These are phyloP conservation scores for Stenodema calcarata DNA, from an alignment of 2,888 invertebrate species.

Conservation along the genomic window DNA sequence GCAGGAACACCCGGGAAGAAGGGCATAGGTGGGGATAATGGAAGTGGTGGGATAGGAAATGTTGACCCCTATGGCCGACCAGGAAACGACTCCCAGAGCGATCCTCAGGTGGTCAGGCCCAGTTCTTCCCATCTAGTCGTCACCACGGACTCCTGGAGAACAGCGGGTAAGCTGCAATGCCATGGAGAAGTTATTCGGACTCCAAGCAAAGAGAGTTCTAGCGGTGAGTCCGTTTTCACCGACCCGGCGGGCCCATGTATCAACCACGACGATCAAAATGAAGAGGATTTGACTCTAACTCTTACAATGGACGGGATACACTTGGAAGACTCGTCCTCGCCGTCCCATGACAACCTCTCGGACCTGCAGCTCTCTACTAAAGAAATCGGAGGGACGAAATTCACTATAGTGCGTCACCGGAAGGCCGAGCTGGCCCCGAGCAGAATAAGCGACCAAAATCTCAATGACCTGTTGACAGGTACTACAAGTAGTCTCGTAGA, in stretches of 20 bases:
- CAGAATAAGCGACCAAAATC: slow-evolving; percentile 55
- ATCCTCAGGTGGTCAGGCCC: not conserved
- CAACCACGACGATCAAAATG: slow-evolving; percentile 41
- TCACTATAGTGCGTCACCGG: slow-evolving; percentile 69
- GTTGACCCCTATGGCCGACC: not conserved
- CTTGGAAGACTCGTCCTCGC: slow-evolving; percentile 53
- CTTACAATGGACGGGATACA: slow-evolving; percentile 54
- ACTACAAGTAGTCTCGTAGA: not conserved
- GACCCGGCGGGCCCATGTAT: slow-evolving; percentile 58
- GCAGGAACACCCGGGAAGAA: slow-evolving; percentile 1
- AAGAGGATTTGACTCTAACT: slow-evolving; percentile 55
- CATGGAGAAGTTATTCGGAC: slow-evolving; percentile 45
- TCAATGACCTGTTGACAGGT: slow-evolving; percentile 52
- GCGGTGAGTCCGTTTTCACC: slow-evolving; percentile 51
- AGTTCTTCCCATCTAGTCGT: slow-evolving; percentile 11
- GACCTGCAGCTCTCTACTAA: slow-evolving; percentile 29
- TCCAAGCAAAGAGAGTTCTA: slow-evolving; percentile 53
- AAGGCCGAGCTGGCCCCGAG: slow-evolving; percentile 69
- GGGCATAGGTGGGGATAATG: slow-evolving; percentile 21
- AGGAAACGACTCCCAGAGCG: slow-evolving; percentile 17
- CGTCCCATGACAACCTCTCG: slow-evolving; percentile 8
- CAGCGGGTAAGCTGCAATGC: slow-evolving; percentile 52
- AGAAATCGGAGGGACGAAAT: slow-evolving; percentile 62
- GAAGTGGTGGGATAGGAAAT: not conserved
- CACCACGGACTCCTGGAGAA: slow-evolving; percentile 41